Conservation (phyloP, 2,888 invertebrate genomes). For the Lycophotia porphyrea region DNA sequence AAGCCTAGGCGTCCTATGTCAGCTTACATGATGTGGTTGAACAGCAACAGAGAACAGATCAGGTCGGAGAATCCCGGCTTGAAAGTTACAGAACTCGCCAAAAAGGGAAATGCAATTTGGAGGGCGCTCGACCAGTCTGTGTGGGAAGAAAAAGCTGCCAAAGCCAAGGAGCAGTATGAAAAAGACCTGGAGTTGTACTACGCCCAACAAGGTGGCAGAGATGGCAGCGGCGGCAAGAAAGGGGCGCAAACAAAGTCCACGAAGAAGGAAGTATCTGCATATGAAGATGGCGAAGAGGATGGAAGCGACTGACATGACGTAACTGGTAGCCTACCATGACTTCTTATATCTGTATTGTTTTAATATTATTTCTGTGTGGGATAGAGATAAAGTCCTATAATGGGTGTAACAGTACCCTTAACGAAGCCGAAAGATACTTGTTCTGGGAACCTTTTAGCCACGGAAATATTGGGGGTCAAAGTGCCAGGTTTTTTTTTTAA, state of each 20-base stretch:
- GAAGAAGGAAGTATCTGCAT: not conserved
- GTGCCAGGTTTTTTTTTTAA: no score
- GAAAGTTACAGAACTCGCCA: not conserved
- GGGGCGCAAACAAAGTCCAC: not conserved
- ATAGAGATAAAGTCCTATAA: not conserved
- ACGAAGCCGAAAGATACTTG: no score
- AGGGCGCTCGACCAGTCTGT: not conserved
- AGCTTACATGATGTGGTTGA: not conserved
- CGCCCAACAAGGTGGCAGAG: not conserved
- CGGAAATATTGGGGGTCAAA: no score
- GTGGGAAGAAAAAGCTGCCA: conserved; percentile 3
- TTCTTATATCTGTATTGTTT: not conserved
- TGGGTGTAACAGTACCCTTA: no score
- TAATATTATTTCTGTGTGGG: not conserved
- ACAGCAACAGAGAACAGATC: not conserved
- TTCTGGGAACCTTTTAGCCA: no score
- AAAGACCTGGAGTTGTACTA: not conserved
- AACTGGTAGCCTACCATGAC: not conserved
- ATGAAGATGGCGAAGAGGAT: not conserved
- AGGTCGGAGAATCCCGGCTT: not conserved
- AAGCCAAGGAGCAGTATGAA: not conserved
- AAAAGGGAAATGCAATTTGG: not conserved
- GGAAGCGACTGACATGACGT: not conserved
- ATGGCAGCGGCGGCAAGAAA: not conserved
- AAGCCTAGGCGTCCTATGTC: not conserved